These are phyloP conservation scores for Pangasius mekongensis DNA, from an alignment of 2,797 vertebrate species.

Conservation along the genomic window DNA sequence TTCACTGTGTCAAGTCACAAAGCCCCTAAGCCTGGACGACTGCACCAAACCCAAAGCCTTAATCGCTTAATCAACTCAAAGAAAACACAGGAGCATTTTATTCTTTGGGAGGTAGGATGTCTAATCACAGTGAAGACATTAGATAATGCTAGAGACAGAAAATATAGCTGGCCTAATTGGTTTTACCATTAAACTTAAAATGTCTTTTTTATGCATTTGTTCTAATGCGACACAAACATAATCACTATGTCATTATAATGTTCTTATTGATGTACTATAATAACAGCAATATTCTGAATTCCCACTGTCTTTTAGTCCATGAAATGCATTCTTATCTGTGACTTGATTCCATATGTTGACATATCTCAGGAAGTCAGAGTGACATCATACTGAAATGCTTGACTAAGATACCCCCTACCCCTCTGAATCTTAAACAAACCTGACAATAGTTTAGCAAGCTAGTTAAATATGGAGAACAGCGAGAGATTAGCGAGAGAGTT, in stretches of 20 bases:
- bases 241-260: neutral
- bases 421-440: neutral
- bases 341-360: neutral
- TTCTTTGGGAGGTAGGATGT: conserved; percentile 30
- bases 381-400: neutral
- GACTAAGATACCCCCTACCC: neutral
- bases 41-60: conserved; percentile 34
- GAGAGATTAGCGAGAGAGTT: neutral
- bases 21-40: conserved; percentile 58
- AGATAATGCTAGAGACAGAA: neutral
- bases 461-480: neutral
- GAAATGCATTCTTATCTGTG: neutral
- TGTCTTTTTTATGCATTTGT: neutral
- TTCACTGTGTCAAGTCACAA: conserved; percentile 63
- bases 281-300: neutral
- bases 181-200: neutral
- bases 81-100: conserved; percentile 36
- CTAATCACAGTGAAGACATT: conserved; percentile 17
- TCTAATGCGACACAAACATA: neutral
- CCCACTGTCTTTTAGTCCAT: neutral
- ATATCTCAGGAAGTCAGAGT: neutral
- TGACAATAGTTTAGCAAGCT: neutral
- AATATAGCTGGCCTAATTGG: neutral
- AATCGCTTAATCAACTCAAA: conserved; percentile 49
- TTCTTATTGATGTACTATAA: neutral